phyloP scores from a whole-genome alignment of 2,113 vertebrate genomes.

The Gymnogyps californianus region DNA sequence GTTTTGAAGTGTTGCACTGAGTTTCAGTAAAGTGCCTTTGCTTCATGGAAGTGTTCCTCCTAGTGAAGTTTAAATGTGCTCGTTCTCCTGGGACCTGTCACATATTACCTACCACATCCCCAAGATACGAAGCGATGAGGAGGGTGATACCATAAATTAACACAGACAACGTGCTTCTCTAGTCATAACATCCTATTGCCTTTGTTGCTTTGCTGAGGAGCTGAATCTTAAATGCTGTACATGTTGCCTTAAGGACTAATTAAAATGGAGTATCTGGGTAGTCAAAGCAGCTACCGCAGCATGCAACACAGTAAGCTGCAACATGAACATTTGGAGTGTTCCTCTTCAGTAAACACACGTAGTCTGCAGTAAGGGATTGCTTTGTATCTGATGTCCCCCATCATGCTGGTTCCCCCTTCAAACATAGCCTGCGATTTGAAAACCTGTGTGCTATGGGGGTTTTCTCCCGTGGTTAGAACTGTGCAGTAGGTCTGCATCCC shows the following conservation, averaged over 20 bases:
- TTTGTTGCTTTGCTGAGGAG: background rate
- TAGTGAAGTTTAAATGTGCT: background rate
- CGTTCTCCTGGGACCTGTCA: background rate
- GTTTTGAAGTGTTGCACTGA: background rate
- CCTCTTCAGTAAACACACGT: background rate
- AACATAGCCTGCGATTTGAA: background rate
- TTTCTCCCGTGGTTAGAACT: background rate
- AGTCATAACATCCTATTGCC: background rate
- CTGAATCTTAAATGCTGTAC: background rate
- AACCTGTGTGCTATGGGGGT: background rate
- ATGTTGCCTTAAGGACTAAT: background rate
- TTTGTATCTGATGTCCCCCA: background rate
- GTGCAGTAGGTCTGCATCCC: background rate
- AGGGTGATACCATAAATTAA: background rate
- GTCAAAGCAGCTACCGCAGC: background rate
- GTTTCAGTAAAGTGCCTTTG: background rate
- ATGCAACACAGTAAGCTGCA: too few species aligned
- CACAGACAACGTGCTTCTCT: background rate
- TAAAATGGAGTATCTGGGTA: background rate
- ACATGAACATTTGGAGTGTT: background rate
- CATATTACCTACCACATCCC: background rate
- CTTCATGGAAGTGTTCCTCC: background rate
- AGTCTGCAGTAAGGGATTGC: background rate
- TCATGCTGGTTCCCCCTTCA: background rate
- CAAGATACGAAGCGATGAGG: background rate